Percentiles rank a stretch among this genome's conserved stretches.
Evolutionary conservation across 2,888 invertebrate species (phyloP).

Genomic region (Dasypolia templi): DNA sequence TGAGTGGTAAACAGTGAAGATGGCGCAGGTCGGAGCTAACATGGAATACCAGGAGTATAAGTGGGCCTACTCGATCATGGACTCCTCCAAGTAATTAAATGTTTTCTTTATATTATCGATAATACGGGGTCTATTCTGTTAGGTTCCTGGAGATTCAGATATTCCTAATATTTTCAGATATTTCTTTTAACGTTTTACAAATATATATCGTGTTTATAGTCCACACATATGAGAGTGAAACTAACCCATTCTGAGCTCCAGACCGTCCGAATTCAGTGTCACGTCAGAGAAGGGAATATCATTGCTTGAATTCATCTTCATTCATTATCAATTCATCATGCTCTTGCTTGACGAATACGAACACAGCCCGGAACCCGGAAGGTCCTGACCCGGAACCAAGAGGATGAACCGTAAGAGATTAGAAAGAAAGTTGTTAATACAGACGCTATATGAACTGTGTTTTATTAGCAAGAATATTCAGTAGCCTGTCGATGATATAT

Average conservation of each 20-base stretch:
- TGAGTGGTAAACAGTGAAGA: constrained; percentile 66
- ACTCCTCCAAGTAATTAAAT: constrained; percentile 94
- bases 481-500: constrained; percentile 1
- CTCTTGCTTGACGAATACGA: background rate
- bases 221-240: background rate
- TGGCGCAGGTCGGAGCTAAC: constrained; percentile 89
- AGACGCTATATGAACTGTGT: constrained; percentile 1
- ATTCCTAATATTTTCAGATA: too few relatives aligned
- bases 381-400: background rate
- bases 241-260: background rate
- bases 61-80: constrained; percentile 99
- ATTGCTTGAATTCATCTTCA: background rate
- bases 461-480: constrained; percentile 12
- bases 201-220: background rate
- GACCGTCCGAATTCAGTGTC: background rate
- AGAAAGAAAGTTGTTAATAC: background rate
- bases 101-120: constrained; percentile 2
- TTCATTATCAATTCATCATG: background rate
- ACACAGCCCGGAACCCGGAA: background rate
- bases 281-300: background rate
- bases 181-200: too few relatives aligned
- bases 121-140: background rate
- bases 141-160: background rate
- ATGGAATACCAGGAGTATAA: constrained; percentile 92
- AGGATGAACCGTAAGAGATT: background rate